phyloP scores from a whole-genome alignment of 2,797 vertebrate genomes.

The Coluber constrictor region DNA sequence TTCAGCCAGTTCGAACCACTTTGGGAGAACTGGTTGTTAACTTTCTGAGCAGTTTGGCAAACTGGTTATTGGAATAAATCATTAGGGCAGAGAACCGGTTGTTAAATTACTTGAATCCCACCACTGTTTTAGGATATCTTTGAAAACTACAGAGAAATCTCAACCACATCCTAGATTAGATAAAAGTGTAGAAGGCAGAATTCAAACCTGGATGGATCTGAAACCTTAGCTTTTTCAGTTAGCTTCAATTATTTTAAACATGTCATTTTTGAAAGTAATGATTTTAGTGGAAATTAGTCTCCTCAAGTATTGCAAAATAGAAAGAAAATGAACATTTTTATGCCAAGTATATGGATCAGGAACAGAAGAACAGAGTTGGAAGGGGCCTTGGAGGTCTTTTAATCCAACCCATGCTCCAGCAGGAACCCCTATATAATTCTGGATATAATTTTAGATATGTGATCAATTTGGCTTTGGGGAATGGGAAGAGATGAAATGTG shows the following conservation, averaged over 20 bases:
- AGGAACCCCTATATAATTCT: no score
- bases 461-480: not conserved
- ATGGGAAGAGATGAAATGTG: not conserved
- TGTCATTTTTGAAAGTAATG: not conserved
- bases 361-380: not conserved
- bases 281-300: not conserved
- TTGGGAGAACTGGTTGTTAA: no score
- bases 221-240: not conserved
- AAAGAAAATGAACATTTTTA: not conserved
- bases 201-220: not conserved
- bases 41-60: no score
- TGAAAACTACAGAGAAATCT: not conserved
- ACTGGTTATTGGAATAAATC: no score
- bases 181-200: not conserved
- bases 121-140: not conserved
- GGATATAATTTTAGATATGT: no score
- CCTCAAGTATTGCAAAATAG: not conserved
- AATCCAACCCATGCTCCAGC: no score
- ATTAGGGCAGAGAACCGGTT: no score
- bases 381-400: no score
- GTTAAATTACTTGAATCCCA: no score
- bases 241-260: not conserved
- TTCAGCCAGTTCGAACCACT: no score
- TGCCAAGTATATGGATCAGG: not conserved
- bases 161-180: not conserved